Conservation (phyloP, 2,888 invertebrate genomes). For the Drosophila rellima region DNA sequence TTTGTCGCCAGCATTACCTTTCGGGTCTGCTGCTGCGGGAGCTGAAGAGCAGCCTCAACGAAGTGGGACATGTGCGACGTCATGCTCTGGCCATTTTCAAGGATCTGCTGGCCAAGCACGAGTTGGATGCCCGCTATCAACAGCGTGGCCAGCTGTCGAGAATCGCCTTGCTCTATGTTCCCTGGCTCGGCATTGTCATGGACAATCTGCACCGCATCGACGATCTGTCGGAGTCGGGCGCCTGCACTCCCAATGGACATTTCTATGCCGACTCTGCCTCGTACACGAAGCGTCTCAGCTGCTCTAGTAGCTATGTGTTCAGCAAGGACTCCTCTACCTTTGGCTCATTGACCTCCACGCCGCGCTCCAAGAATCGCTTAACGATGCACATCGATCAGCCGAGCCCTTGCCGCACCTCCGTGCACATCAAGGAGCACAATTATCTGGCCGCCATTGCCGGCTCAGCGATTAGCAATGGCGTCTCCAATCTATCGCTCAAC, state of each 20-base stretch:
- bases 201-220: slow-evolving; percentile 93
- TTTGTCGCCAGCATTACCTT: slow-evolving; percentile 96
- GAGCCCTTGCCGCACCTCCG: slow-evolving; percentile 89
- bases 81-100: slow-evolving; percentile 92
- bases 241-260: slow-evolving; percentile 81
- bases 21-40: slow-evolving; percentile 95
- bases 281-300: slow-evolving; percentile 87
- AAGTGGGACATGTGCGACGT: slow-evolving; percentile 93
- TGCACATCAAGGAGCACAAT: slow-evolving; percentile 91
- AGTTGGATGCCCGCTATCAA: slow-evolving; percentile 95
- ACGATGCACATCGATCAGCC: slow-evolving; percentile 91
- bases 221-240: slow-evolving; percentile 84
- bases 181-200: slow-evolving; percentile 94
- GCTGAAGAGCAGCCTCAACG: slow-evolving; percentile 93
- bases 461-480: slow-evolving; percentile 89
- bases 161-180: slow-evolving; percentile 95
- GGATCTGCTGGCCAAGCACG: slow-evolving; percentile 96
- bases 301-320: slow-evolving; percentile 88
- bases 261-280: slow-evolving; percentile 85
- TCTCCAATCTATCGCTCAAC: slow-evolving; percentile 92
- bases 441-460: slow-evolving; percentile 91
- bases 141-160: slow-evolving; percentile 92
- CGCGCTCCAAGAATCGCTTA: slow-evolving; percentile 89
- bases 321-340: slow-evolving; percentile 85
- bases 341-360: slow-evolving; percentile 83